Evolutionary conservation across 2,888 invertebrate genomes (phyloP).

Genomic region (Melanchra persicariae): DNA sequence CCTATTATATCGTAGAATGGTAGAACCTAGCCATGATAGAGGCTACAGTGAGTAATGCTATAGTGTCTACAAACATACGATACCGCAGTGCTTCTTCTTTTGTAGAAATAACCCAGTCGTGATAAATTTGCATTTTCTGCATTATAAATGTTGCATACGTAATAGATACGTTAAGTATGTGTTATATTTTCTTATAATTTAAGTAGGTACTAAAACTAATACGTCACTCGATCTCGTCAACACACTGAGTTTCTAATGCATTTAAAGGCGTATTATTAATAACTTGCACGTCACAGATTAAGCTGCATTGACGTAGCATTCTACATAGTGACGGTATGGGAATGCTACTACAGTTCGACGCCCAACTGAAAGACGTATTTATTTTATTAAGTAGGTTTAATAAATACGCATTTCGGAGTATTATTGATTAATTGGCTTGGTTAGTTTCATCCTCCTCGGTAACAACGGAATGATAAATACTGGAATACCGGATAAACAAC

Average conservation of each 20-base stretch:
- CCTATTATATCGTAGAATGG: neutral
- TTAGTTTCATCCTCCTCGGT: slow-evolving; percentile 12
- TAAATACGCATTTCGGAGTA: neutral
- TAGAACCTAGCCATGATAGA: neutral
- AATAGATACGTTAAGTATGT: too few relatives aligned
- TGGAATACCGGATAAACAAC: slow-evolving; percentile 39
- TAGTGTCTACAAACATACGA: too few relatives aligned
- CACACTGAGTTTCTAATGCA: neutral
- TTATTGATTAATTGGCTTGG: neutral
- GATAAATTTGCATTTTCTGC: neutral
- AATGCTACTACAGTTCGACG: neutral
- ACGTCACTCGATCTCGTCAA: neutral
- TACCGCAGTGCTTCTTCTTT: neutral
- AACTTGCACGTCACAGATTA: slow-evolving; percentile 2
- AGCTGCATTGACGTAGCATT: slow-evolving; percentile 14
- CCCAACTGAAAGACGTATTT: neutral
- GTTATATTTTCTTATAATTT: neutral
- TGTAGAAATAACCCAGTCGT: neutral
- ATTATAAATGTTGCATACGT: neutral
- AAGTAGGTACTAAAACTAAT: neutral
- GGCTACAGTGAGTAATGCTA: too few relatives aligned
- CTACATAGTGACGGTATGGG: neutral
- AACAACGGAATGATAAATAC: slow-evolving; percentile 30
- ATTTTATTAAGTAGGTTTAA: neutral
- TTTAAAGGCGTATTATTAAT: slow-evolving; percentile 19